These are phyloP conservation scores for Acleris holmiana DNA, from an alignment of 2,888 invertebrate species.

Conservation along the genomic window DNA sequence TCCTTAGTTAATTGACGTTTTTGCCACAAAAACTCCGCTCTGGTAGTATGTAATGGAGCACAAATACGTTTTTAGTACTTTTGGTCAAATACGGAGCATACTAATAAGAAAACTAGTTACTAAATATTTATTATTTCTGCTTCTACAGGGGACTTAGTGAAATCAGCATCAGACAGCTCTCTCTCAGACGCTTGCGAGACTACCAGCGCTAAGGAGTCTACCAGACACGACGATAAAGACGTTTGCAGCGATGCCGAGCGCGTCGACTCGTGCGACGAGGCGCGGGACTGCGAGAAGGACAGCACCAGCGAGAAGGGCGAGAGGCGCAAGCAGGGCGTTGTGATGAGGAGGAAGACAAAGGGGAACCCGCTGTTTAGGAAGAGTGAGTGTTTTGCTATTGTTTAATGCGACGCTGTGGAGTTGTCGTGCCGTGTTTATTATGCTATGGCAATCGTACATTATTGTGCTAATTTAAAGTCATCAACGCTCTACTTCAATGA, in stretches of 20 bases:
- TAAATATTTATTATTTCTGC: not conserved
- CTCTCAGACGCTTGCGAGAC: conserved; percentile 89
- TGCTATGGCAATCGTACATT: too few species aligned
- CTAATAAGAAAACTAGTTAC: too few species aligned
- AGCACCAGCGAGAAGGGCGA: conserved; percentile 61
- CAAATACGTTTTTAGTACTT: too few species aligned
- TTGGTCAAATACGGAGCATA: too few species aligned
- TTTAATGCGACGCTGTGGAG: too few species aligned
- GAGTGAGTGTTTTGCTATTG: conserved; percentile 83
- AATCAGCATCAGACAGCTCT: conserved; percentile 95
- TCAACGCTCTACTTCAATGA: too few species aligned
- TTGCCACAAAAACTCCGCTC: too few species aligned
- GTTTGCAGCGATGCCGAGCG: conserved; percentile 85
- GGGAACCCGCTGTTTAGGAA: conserved; percentile 88
- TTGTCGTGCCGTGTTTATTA: too few species aligned
- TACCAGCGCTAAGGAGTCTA: conserved; percentile 88
- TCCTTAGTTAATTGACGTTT: too few species aligned
- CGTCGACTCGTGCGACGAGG: conserved; percentile 68
- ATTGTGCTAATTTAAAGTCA: too few species aligned
- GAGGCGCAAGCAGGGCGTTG: conserved; percentile 59
- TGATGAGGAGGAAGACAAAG: conserved; percentile 86
- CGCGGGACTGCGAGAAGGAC: conserved; percentile 61
- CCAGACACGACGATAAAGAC: conserved; percentile 89
- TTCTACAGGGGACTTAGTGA: conserved; percentile 80
- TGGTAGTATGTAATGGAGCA: too few species aligned